These are phyloP conservation scores for Zosterops pallidus DNA, from an alignment of 2,113 vertebrate species.

Conservation along the genomic window DNA sequence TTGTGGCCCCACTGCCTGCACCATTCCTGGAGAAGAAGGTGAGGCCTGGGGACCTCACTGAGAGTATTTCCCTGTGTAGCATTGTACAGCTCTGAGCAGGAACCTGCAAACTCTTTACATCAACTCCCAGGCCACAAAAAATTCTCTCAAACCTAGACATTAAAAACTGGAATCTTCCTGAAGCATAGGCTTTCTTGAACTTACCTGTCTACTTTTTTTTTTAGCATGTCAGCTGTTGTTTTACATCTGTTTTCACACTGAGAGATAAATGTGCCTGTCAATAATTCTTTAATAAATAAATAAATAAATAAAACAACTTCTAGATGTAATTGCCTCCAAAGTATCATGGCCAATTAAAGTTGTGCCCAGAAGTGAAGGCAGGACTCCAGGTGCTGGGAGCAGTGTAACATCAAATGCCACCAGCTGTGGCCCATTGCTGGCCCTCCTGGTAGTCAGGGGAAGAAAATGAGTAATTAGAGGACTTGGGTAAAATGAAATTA, in stretches of 20 bases:
- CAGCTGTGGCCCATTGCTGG: slow-evolving; percentile 69
- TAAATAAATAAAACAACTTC: neutral
- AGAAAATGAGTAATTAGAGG: slow-evolving; percentile 54
- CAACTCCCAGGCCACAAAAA: neutral
- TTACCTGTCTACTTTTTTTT: neutral
- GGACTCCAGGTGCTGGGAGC: slow-evolving; percentile 16
- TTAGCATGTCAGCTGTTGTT: neutral
- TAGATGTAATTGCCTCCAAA: neutral
- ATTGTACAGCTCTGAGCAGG: rapidly evolving
- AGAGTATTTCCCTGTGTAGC: neutral
- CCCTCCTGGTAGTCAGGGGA: slow-evolving; percentile 45
- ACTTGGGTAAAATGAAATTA: slow-evolving; percentile 48
- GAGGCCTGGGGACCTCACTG: neutral
- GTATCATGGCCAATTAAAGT: slow-evolving; percentile 30
- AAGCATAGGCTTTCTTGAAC: neutral
- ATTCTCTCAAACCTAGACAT: neutral
- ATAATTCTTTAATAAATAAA: neutral
- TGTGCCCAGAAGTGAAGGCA: slow-evolving; percentile 19
- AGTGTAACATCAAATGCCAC: slow-evolving; percentile 31
- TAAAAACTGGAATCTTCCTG: neutral
- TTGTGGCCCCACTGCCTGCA: neutral
- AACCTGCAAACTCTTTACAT: neutral
- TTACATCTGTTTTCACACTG: neutral
- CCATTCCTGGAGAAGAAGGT: neutral
- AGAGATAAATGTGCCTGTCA: neutral